Percentiles rank a stretch among this genome's conserved stretches.
phyloP scores from a whole-genome alignment of 2,113 vertebrate genomes.

The Oncorhynchus mykiss region DNA sequence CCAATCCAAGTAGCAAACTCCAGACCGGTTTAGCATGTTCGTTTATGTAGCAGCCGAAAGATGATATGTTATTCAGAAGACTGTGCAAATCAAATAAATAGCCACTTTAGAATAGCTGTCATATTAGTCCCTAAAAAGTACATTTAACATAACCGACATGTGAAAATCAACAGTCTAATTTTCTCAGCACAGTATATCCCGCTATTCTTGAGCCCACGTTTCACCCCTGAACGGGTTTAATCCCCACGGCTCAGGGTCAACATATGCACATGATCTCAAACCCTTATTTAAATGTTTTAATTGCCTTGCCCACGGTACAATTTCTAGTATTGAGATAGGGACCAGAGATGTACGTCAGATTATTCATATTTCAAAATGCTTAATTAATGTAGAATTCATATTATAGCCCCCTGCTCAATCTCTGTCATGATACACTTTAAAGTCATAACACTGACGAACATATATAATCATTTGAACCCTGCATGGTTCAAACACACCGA shows the following conservation, averaged over 20 bases:
- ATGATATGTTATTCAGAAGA: no score
- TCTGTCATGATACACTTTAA: not conserved
- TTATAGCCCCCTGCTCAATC: not conserved
- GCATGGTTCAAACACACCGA: slow-evolving; percentile 58
- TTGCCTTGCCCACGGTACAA: no score
- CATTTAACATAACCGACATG: slow-evolving; percentile 12
- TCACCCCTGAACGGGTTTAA: slow-evolving; percentile 32
- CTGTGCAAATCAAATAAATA: not conserved
- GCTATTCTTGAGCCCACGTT: slow-evolving; percentile 37
- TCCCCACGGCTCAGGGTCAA: not conserved
- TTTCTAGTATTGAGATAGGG: not conserved
- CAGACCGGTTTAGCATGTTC: not conserved
- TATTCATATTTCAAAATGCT: not conserved
- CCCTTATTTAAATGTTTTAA: no score
- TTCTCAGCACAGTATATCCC: slow-evolving; percentile 52
- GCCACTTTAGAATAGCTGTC: not conserved
- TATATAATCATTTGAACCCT: slow-evolving; percentile 46
- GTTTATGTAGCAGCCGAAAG: not conserved
- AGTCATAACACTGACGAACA: slow-evolving; percentile 18
- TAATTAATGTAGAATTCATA: no score
- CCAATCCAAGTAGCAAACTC: not conserved
- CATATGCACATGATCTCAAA: no score
- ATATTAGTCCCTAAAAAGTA: not conserved
- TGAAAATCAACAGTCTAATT: slow-evolving; percentile 32
- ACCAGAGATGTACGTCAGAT: not conserved